Percentiles rank a stretch among this genome's conserved stretches.
phyloP scores from a whole-genome alignment of 2,113 vertebrate genomes.

The Australoheros scitulus region DNA sequence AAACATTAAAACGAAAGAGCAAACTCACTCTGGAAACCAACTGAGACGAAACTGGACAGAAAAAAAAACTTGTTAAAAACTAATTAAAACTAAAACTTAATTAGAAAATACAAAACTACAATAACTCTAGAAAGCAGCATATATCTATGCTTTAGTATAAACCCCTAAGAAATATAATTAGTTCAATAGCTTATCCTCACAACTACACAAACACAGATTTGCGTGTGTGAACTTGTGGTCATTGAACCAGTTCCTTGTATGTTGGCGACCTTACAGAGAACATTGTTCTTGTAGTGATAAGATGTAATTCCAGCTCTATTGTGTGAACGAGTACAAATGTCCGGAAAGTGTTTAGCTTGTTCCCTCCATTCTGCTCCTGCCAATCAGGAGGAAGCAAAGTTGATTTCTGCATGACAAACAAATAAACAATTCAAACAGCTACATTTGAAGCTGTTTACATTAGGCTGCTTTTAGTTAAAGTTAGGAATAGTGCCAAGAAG shows the following conservation, averaged over 20 bases:
- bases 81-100: too few species aligned
- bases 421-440: neutral
- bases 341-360: constrained; percentile 44
- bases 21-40: neutral
- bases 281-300: constrained; percentile 68
- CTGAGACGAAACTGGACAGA: neutral
- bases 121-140: neutral
- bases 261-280: constrained; percentile 32
- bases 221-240: constrained; percentile 21
- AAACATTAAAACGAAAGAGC: neutral
- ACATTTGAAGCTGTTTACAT: neutral
- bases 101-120: neutral
- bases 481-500: too few species aligned
- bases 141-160: neutral
- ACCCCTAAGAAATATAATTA: neutral
- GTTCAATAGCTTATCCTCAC: neutral
- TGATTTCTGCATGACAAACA: constrained; percentile 21
- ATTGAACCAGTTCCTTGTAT: constrained; percentile 32
- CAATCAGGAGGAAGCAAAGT: constrained; percentile 36
- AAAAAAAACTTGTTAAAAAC: neutral
- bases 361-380: constrained; percentile 33
- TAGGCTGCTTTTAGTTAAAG: neutral
- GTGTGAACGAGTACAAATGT: constrained; percentile 44
- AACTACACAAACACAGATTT: neutral
- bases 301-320: constrained; percentile 50